phyloP scores from a whole-genome alignment of 1,140 invertebrate species.

The Drosophila arizonae region DNA sequence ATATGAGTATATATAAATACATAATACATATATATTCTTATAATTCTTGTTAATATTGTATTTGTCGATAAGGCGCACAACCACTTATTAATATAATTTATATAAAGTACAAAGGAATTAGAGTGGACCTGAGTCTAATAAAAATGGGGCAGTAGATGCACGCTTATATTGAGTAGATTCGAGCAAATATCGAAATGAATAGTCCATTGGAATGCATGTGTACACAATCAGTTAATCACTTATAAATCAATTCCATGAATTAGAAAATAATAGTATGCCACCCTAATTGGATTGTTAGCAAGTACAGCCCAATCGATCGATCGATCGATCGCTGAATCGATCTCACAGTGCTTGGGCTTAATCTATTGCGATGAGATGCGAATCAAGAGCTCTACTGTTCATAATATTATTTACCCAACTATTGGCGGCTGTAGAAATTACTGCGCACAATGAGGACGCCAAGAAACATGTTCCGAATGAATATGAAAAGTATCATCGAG shows the following conservation, averaged over 20 bases:
- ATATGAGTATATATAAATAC: too few species aligned
- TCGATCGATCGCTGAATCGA: slow-evolving; percentile 12
- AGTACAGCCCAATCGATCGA: slow-evolving; percentile 16
- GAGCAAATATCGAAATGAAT: too few species aligned
- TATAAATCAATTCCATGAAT: slow-evolving; percentile 10
- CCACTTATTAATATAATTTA: too few species aligned
- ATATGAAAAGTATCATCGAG: not conserved
- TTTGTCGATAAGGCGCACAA: too few species aligned
- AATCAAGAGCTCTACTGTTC: slow-evolving; percentile 22
- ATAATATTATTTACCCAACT: slow-evolving; percentile 22
- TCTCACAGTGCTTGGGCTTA: slow-evolving; percentile 36
- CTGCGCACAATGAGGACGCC: not conserved
- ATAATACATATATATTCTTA: too few species aligned
- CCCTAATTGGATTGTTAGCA: slow-evolving; percentile 7
- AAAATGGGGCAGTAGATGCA: too few species aligned
- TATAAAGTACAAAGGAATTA: too few species aligned
- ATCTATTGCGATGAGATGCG: slow-evolving; percentile 40
- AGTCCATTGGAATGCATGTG: too few species aligned
- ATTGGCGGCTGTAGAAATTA: slow-evolving; percentile 17
- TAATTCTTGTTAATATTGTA: too few species aligned
- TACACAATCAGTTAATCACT: too few species aligned
- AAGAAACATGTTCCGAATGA: not conserved
- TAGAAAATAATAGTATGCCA: slow-evolving; percentile 19
- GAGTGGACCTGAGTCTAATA: too few species aligned
- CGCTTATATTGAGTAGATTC: too few species aligned